Base-by-base conservation (phyloP, 2,797 vertebrate genomes). In the Tapirus indicus region DNA sequence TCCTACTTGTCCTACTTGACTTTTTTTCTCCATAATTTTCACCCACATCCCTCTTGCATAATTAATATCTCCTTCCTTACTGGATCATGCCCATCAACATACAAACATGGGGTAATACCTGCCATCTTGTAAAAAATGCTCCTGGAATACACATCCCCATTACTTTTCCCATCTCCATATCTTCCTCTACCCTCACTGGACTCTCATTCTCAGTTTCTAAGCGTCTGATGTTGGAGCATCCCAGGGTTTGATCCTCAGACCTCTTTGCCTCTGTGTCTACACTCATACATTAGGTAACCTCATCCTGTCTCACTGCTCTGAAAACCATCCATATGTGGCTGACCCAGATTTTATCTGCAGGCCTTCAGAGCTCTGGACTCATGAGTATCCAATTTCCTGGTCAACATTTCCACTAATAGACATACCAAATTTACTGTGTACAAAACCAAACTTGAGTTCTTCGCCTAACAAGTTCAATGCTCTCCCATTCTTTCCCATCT, bases 361-460 rank as follows among this genome's bases (percentile, higher is more conserved):
- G 18, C 20, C 47, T 5, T 74, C 44, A 35, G 44, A 88, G 56
- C 35, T 74, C 35, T 83, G 82, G 77, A 54, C 17, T 49, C 44
- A 47, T 14, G 38, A 54, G 21, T 66, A 88, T 47, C 14, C 56
- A 78, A 41, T 90, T 90, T 93, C 66, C 32, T 85, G 23, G 14
- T 58, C n/a, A 69, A 54, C 9, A 25, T 74, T 91, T 93, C 54
- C 21, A 52, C 71, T 77, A 88, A 88, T 1, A 47, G 56, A 75
- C 38, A 64, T 21, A 44, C 29, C 35, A 25, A 62, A 95, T 90
- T 69, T 18, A 56, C 58, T 38, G 47, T 89, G 68, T 82, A 86
- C 18, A 74, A 88, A 91, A 32, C 23, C 82, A 89, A 78, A 64
- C n/a, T 80, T 62, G n/a, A 78, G 47, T 91, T 95, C 68, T 32